Percentiles rank a stretch among this genome's conserved stretches.
Conservation (phyloP, 1,140 invertebrate genomes). For the Neodiprion virginianus region DNA sequence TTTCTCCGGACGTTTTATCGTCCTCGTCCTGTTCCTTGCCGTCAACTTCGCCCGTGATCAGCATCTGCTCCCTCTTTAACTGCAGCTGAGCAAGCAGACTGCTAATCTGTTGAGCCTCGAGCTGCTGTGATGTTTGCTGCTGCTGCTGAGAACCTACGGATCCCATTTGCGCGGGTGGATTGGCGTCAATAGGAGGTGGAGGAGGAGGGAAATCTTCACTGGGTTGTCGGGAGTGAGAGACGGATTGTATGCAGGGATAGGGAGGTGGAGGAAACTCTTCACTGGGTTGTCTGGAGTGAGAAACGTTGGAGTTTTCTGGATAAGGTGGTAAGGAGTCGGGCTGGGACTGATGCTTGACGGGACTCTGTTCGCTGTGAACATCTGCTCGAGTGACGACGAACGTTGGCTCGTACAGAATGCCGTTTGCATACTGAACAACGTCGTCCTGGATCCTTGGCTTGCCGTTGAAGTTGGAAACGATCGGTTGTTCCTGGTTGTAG, state of each 20-base stretch:
- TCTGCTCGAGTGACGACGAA: slow-evolving; percentile 79
- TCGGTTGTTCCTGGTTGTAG: slow-evolving; percentile 52
- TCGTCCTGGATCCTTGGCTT: slow-evolving; percentile 60
- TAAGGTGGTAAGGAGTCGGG: slow-evolving; percentile 50
- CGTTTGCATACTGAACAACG: slow-evolving; percentile 64
- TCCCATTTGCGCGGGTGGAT: slow-evolving; percentile 63
- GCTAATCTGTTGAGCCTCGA: slow-evolving; percentile 58
- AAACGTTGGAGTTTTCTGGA: slow-evolving; percentile 51
- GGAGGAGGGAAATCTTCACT: slow-evolving; percentile 91
- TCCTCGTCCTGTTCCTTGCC: slow-evolving; percentile 48
- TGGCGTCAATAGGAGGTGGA: slow-evolving; percentile 77
- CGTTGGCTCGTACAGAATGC: slow-evolving; percentile 57
- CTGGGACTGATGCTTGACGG: slow-evolving; percentile 59
- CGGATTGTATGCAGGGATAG: slow-evolving; percentile 79
- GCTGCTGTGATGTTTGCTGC: slow-evolving; percentile 32
- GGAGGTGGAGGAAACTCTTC: slow-evolving; percentile 74
- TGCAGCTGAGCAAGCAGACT: slow-evolving; percentile 77
- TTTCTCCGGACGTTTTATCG: slow-evolving; percentile 64
- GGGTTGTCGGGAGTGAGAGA: slow-evolving; percentile 80
- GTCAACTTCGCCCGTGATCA: slow-evolving; percentile 59
- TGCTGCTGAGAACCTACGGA: slow-evolving; percentile 45
- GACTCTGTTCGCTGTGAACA: slow-evolving; percentile 80
- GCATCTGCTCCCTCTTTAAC: slow-evolving; percentile 76
- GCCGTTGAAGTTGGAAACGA: slow-evolving; percentile 37
- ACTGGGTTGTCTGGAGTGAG: slow-evolving; percentile 55